These are phyloP conservation scores for Stichopus horrens DNA, from an alignment of 53 echinoderm and acorn worm species.

Conservation along the genomic window DNA sequence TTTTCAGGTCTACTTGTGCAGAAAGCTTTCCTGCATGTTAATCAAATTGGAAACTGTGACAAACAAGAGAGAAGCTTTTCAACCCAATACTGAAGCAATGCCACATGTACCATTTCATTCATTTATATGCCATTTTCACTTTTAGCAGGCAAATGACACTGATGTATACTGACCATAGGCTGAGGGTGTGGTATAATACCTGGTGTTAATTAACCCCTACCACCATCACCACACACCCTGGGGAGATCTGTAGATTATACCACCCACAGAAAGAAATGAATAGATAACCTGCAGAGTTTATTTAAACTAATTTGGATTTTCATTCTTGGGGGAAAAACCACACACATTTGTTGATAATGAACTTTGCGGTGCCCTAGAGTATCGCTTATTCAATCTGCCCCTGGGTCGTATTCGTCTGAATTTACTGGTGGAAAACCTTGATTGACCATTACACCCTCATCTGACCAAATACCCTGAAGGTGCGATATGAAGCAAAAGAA, in stretches of 20 bases:
- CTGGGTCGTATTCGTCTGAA: neutral
- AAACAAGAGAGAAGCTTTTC: too few species aligned
- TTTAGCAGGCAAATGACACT: too few species aligned
- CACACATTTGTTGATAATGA: neutral
- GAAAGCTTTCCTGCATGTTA: too few species aligned
- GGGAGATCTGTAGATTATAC: neutral
- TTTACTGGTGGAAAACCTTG: neutral
- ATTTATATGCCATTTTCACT: too few species aligned
- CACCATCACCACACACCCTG: neutral
- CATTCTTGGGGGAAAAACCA: constrained; percentile 1
- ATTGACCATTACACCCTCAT: neutral
- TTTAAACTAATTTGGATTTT: constrained; percentile 2
- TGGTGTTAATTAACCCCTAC: too few species aligned
- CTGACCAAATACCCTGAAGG: neutral
- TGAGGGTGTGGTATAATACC: too few species aligned
- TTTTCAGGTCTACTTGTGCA: too few species aligned
- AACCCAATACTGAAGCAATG: too few species aligned
- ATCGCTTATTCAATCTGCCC: neutral
- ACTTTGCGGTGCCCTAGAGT: neutral
- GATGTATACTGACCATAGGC: too few species aligned
- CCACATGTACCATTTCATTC: too few species aligned
- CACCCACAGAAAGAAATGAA: neutral
- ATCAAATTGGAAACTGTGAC: too few species aligned
- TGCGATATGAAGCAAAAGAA: neutral
- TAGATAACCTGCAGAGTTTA: neutral